These are phyloP conservation scores for Mythimna vitellina DNA, from an alignment of 2,888 invertebrate species.

Conservation along the genomic window DNA sequence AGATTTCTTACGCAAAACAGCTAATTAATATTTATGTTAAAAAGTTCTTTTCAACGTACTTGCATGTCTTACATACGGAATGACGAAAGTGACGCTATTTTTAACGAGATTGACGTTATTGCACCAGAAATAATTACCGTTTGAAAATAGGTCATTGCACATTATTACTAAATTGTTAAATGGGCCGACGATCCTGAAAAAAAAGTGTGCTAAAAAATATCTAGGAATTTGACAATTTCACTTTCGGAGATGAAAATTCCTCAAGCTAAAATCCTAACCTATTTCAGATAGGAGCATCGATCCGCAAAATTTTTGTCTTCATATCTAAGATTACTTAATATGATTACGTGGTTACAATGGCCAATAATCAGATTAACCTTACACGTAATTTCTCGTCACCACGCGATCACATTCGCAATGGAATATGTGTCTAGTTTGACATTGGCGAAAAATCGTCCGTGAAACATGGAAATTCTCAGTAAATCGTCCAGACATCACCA, in stretches of 20 bases:
- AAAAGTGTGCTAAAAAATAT: neutral
- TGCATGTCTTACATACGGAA: neutral
- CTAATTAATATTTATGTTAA: slow-evolving; percentile 10
- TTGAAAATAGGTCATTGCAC: slow-evolving; percentile 16
- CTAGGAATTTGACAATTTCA: neutral
- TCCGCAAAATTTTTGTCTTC: slow-evolving; percentile 21
- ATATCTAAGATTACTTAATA: slow-evolving; percentile 53
- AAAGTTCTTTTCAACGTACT: neutral
- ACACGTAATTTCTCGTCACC: slow-evolving; percentile 44
- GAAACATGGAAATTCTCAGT: slow-evolving; percentile 50
- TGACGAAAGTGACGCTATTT: slow-evolving; percentile 35
- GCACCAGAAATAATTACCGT: slow-evolving; percentile 16
- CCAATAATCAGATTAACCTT: slow-evolving; percentile 62
- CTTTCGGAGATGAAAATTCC: neutral
- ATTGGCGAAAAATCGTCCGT: slow-evolving; percentile 53
- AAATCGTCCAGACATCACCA: slow-evolving; percentile 61
- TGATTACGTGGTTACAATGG: slow-evolving; percentile 54
- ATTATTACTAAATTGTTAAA: neutral
- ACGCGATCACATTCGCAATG: slow-evolving; percentile 11
- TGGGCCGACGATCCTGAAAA: neutral
- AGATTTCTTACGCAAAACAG: neutral
- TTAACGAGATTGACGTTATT: slow-evolving; percentile 36
- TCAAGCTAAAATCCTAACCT: slow-evolving; percentile 17
- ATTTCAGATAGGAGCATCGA: slow-evolving; percentile 32
- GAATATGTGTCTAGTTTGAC: slow-evolving; percentile 44